A percentile compares a stretch with the other conserved stretches of the same genome.
These are phyloP conservation scores for Anorthoa munda DNA, from an alignment of 2,888 invertebrate genomes.

Conservation along the genomic window DNA sequence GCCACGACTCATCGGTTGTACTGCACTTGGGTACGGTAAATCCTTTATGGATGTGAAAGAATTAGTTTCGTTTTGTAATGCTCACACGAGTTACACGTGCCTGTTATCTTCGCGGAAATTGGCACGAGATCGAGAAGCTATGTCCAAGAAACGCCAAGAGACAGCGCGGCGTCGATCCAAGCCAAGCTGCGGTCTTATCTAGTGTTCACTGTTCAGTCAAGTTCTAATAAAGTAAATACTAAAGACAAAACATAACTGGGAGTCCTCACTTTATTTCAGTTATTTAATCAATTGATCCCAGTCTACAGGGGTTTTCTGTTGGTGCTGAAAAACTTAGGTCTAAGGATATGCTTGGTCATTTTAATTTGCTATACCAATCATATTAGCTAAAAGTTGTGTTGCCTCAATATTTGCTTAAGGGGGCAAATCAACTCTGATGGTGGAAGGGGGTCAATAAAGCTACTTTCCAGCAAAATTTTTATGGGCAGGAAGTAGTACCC, in stretches of 20 bases:
- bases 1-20: too few relatives aligned
- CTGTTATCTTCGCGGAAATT: conserved; percentile 15
- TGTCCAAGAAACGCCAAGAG: conserved; percentile 5
- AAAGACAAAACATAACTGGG: not conserved
- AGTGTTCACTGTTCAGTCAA: not conserved
- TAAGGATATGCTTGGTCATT: not conserved
- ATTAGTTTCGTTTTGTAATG: not conserved
- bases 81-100: conserved; percentile 9
- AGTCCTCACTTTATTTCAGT: not conserved
- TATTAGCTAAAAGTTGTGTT: not conserved
- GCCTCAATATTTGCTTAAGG: not conserved
- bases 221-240: not conserved
- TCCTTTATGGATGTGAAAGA: not conserved
- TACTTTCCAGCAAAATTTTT: not conserved
- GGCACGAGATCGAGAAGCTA: conserved; percentile 5
- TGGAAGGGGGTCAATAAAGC: not conserved
- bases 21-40: too few relatives aligned
- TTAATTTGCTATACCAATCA: not conserved
- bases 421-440: not conserved
- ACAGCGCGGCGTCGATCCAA: not conserved
- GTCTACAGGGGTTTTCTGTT: not conserved
- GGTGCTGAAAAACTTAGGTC: not conserved
- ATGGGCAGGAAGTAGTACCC: not conserved
- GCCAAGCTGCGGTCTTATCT: not conserved
- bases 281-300: conserved; percentile 1